Evolutionary conservation across 2,888 invertebrate species (phyloP), one percentile per base, ranked within the genome.

Genomic region (Pimpla rufipes): DNA sequence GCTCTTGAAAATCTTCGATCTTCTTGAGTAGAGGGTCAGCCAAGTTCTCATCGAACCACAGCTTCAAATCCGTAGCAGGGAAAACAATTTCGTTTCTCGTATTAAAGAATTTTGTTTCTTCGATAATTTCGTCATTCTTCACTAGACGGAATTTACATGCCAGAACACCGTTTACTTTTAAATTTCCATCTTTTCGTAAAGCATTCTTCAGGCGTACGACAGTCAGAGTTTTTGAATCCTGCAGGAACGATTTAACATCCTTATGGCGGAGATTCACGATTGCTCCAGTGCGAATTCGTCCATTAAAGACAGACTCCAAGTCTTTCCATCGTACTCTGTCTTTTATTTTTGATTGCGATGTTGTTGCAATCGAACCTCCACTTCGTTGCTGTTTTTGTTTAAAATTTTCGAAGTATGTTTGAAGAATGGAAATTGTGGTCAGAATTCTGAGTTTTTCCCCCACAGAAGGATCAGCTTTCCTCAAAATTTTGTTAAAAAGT

Each of bases 1-100:
- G 68, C 59, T 86, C 77, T 76, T 86, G 74, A 64, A 88, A 85
- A n/a, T 86, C 83, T 42, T 84, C 64, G 4, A 83, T 50, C 35
- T 86, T 86, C 1, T 18, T 18, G 21, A 71, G 18, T 1, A 84
- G 16, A n/a, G 4, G 5, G 4, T 66, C 45, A 5, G 40, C 11
- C 0, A 66, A 11, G 10, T 45, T 66, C 1, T 55, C 50, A 29
- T 67, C 37, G 35, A 74, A 74, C 73, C 73, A 73, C 13, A n/a
- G 4, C 3, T 71, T 42, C 2, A 79, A 16, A 13, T 73, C 29
- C 8, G 66, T 71, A 0, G 52, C 13, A 16, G 21, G 52, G 11
- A 73, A 37, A 40, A 79, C 52, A 7, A 64, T 40, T 16, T 37
- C 35, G 21, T 73, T 81, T 47, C 35, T 70, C 7, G 67, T 77